Evolutionary conservation across 64 coral and sea anemone genomes (phyloP), one percentile per base, ranked within the genome.

Genomic region (Orbicella faveolata): DNA sequence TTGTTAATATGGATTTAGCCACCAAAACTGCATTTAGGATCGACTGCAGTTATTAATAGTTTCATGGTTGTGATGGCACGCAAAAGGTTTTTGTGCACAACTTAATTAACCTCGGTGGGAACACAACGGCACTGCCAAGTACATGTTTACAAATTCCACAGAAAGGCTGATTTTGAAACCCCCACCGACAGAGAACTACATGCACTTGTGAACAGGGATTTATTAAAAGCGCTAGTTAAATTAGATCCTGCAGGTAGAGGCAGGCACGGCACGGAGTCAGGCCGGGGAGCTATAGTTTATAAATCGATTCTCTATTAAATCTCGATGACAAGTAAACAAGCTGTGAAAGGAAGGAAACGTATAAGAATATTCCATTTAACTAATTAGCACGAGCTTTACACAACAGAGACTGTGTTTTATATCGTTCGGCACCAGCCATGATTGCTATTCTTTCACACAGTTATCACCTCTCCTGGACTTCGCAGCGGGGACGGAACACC

Each of bases 401-500:
- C 37, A 70, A 73, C 35, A 34, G 36, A 30, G 21, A 10, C 61
- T n/a, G 17, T 55, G 82, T 85, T 85, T 85, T 30, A 30, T 30
- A 85, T 25, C 65, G 36, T 72, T 72, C 23, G 39, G 41, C 82
- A 30, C n/a, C 82, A 20, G 63, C 21, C 14, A 18, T 85, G 15
- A 85, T 85, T 52, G 20, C 39, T 30, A 52, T 85, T 85, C 63
- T 73, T 85, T 9, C 12, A 62, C 26, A 85, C 41, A 53, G 72
- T 52, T 52, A 33, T 69, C 9, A 85, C 18, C 21, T 37, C 36
- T 34, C 39, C 63, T 72, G 65, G 82, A 72, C 52, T 72, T 51
- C 82, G 41, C 82, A 52, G 64, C 82, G 39, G 82, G 82, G 13
- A 70, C 39, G 39, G 37, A 35, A 15, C 18, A 26, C 6, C 48